Base-by-base conservation (phyloP, 2,888 invertebrate species). In the Cephus spinipes region DNA sequence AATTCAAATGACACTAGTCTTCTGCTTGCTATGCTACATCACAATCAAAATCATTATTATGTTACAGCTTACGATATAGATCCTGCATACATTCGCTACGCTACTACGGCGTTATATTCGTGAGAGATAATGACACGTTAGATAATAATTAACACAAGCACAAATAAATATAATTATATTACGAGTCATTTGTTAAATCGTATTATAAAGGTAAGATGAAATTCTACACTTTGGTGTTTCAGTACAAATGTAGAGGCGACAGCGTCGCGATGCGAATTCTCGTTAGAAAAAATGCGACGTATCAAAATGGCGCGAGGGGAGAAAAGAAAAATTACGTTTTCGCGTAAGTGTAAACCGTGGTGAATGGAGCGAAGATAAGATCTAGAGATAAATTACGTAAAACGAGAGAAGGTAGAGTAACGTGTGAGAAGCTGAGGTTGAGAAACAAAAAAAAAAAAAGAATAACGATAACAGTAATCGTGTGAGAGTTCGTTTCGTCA, bases 131-230 rank as follows among this genome's bases (percentile, higher is more conserved):
- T 69, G 79, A 75, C 75, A 79, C 75, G 32, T 77, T 78, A 74
- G 74, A 73, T 79, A 77, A 36, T 80, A 75, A 79, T 78, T 77
- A 80, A 82, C 80, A 81, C 81, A 82, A 85, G 82, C 82, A 82
- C 81, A 82, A 85, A 85, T 85, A 85, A 84, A 85, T 85, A 85
- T 80, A 81, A 80, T 86, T 87, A 87, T 86, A 86, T 87, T 87
- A 87, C 80, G 82, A 85, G 83, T 83, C 81, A 84, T 85, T 80
- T 83, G 81, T 82, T 79, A 40, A 77, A 79, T 76, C 55, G 55
- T 55, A 55, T 73, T 76, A 75, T 77, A 79, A 78, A 79, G 79
- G 77, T 75, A 80, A 82, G 77, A 77, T 79, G 77, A 82, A 78
- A 75, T 81, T 83, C 81, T 84, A 87, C 82, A 85, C 87, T 88